phyloP scores from a whole-genome alignment of 2,113 vertebrate species.

The Rhynchomys soricoides region DNA sequence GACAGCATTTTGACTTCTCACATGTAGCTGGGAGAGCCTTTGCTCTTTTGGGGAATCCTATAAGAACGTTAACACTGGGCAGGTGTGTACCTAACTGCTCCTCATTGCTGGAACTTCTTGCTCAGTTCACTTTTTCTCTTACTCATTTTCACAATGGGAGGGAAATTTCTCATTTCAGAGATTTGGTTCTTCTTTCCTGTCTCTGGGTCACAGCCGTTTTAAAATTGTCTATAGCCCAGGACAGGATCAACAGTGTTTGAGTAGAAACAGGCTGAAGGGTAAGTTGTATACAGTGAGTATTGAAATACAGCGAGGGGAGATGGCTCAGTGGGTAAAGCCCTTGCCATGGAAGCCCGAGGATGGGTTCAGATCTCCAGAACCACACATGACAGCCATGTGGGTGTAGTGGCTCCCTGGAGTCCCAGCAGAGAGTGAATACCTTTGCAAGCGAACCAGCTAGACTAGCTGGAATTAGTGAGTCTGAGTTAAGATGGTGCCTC shows the following conservation, averaged over 20 bases:
- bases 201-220: neutral
- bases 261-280: neutral
- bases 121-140: slow-evolving; percentile 18
- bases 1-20: slow-evolving; percentile 42
- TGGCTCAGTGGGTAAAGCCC: neutral
- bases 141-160: slow-evolving; percentile 35
- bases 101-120: neutral
- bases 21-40: neutral
- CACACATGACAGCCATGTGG: neutral
- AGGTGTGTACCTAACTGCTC: neutral
- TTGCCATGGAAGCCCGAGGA: neutral
- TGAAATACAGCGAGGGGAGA: neutral
- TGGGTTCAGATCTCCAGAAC: neutral
- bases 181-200: slow-evolving; percentile 40
- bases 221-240: neutral
- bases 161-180: slow-evolving; percentile 40
- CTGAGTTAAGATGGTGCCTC: too few relatives aligned
- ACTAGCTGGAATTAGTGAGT: neutral
- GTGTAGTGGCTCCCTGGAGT: neutral
- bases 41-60: slow-evolving; percentile 45
- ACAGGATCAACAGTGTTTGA: neutral
- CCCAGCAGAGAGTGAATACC: neutral
- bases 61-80: slow-evolving; percentile 18
- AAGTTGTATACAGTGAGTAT: neutral
- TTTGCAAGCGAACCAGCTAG: neutral